Conservation (phyloP, 2,797 vertebrate species). For the Sebastes nivosus region DNA sequence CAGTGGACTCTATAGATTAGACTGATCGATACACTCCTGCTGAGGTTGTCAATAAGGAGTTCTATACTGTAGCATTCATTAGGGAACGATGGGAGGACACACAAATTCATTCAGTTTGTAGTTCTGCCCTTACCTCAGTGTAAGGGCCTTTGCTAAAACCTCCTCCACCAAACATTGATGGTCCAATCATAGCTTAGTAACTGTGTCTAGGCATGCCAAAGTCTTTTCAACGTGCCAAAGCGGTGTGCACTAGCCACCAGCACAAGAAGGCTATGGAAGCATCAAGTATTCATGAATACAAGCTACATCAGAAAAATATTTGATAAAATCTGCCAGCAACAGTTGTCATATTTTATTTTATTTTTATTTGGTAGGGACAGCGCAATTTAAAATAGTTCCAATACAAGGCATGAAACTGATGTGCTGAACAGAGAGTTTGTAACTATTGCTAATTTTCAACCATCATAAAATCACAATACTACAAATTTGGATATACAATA, state of each 20-base stretch:
- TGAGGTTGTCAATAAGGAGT: not conserved
- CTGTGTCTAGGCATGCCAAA: not conserved
- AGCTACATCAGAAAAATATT: not conserved
- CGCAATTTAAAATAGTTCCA: too few species aligned
- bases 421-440: too few species aligned
- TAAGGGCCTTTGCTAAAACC: not conserved
- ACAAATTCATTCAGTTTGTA: not conserved
- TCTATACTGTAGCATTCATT: not conserved
- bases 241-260: not conserved
- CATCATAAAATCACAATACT: too few species aligned
- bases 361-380: too few species aligned
- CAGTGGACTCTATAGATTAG: constrained; percentile 6
- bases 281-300: not conserved
- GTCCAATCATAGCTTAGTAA: not conserved
- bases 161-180: not conserved
- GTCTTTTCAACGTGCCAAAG: not conserved
- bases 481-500: too few species aligned
- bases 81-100: not conserved
- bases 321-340: not conserved
- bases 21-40: constrained; percentile 13
- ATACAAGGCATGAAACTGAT: too few species aligned
- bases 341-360: not conserved
- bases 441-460: too few species aligned
- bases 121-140: not conserved
- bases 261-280: not conserved